Percentiles rank a stretch among this genome's conserved stretches.
Evolutionary conservation across 2,888 invertebrate species (phyloP).

Genomic region (Lycaena phlaeas): DNA sequence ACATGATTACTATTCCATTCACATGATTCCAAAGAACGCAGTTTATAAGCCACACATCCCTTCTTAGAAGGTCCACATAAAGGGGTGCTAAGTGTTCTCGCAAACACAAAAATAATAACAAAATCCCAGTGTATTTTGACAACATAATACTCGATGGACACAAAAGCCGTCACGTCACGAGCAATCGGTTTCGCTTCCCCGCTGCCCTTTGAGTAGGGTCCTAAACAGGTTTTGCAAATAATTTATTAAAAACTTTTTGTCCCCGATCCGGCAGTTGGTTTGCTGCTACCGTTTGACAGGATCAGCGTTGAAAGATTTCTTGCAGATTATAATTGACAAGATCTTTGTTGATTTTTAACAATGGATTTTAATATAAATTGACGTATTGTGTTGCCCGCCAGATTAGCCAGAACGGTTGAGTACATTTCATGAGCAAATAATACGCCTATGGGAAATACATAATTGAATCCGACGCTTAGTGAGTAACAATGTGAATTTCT

Average conservation of each 20-base stretch:
- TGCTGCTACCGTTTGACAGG: conserved; percentile 65
- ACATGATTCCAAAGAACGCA: conserved; percentile 28
- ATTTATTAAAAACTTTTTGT: conserved; percentile 50
- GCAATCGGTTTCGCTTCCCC: conserved; percentile 67
- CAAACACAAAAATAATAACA: conserved; percentile 73
- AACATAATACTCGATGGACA: conserved; percentile 69
- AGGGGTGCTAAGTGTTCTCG: conserved; percentile 68
- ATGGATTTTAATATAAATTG: conserved; percentile 55
- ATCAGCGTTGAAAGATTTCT: conserved; percentile 53
- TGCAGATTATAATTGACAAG: conserved; percentile 70
- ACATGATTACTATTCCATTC: conserved; percentile 55
- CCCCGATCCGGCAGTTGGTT: conserved; percentile 37
- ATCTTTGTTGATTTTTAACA: conserved; percentile 63
- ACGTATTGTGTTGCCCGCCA: conserved; percentile 44
- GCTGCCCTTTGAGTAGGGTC: conserved; percentile 64
- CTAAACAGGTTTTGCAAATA: conserved; percentile 67
- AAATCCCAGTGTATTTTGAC: conserved; percentile 72
- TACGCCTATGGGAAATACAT: conserved; percentile 38
- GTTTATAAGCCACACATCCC: conserved; percentile 55
- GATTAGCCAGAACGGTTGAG: conserved; percentile 54
- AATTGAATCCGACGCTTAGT: conserved; percentile 42
- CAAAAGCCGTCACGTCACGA: conserved; percentile 67
- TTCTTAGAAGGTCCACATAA: conserved; percentile 60
- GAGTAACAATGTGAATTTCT: conserved; percentile 35
- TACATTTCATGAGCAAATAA: conserved; percentile 39